Evolutionary conservation across 2,888 invertebrate species (phyloP), one percentile per base, ranked within the genome.

Genomic region (Heliconius cydno): DNA sequence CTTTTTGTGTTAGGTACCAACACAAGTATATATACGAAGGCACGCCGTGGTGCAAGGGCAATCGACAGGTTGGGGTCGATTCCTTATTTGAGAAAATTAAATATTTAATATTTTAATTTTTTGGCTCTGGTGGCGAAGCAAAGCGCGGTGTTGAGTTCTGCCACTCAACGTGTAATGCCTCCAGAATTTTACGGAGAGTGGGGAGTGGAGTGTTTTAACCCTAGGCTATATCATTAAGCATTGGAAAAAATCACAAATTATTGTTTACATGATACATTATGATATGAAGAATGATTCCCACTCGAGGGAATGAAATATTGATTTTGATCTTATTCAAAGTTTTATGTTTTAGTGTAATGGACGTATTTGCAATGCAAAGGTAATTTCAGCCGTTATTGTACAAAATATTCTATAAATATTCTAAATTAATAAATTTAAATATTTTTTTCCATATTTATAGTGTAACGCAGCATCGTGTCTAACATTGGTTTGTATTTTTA

Each of bases 391-490:
- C 22, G 22, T 60, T 60, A 5, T 4, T 13, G 13, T 13, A 46
- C 41, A 15, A 4, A 13, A 13, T 46, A 52, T 52, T 52, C 46
- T 19, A 52, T 5, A 57, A 57, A 22, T 57, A 57, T 57, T 57
- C 3, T 22, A 57, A 57, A 57, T 57, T 22, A 10, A 57, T n/a
- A 22, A 22, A 57, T 22, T 57, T 57, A 9, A 52, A 6, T 57
- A 22, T n/a, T 22, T 67, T 28, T n/a, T 25, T 19, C 63, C 15
- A 38, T 12, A 63, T 63, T 3, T n/a, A n/a, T 60, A 73, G 89
- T 89, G 89, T 80, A 82, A 82, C 41, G 85, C 89, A 6, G 80
- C 84, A 3, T 85, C 88, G 9, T 89, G 89, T 80, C 79, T 89
- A 46, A 86, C 89, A 38, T 85, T 84, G 80, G 88, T 88, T 83